Percentiles rank a stretch among this genome's conserved stretches.
Evolutionary conservation across 2,113 vertebrate species (phyloP).

Genomic region (Hypanus sabinus): DNA sequence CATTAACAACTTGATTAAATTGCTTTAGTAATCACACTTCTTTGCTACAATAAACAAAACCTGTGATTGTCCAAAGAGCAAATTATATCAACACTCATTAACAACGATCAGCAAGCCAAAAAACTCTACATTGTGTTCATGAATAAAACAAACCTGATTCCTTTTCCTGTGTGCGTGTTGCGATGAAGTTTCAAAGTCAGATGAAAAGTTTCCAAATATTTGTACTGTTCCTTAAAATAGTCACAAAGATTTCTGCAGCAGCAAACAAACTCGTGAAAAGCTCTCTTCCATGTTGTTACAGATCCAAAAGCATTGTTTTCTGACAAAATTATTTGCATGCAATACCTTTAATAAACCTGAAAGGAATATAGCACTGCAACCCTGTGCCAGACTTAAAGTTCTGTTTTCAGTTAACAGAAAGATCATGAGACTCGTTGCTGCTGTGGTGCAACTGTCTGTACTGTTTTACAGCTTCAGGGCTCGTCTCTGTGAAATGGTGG

Average conservation of each 20-base stretch:
- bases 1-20: neutral
- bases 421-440: neutral
- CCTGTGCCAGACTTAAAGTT: neutral
- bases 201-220: constrained; percentile 18
- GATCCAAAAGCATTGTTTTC: constrained; percentile 23
- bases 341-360: neutral
- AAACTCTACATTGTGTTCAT: constrained; percentile 21
- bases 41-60: neutral
- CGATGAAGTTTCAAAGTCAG: constrained; percentile 1
- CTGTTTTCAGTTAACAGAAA: constrained; percentile 31
- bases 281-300: constrained; percentile 19
- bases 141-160: constrained; percentile 31
- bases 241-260: constrained; percentile 6
- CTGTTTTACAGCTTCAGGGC: constrained; percentile 32
- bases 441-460: constrained; percentile 19
- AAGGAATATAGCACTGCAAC: neutral
- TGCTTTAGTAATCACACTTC: neutral
- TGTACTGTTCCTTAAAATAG: neutral
- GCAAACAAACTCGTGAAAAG: neutral
- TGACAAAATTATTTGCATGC: neutral
- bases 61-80: neutral
- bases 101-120: neutral
- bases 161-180: constrained; percentile 7
- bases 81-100: neutral
- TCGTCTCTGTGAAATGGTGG: neutral